These are phyloP conservation scores for Galbula dea DNA, from an alignment of 2,113 vertebrate species.

Conservation along the genomic window DNA sequence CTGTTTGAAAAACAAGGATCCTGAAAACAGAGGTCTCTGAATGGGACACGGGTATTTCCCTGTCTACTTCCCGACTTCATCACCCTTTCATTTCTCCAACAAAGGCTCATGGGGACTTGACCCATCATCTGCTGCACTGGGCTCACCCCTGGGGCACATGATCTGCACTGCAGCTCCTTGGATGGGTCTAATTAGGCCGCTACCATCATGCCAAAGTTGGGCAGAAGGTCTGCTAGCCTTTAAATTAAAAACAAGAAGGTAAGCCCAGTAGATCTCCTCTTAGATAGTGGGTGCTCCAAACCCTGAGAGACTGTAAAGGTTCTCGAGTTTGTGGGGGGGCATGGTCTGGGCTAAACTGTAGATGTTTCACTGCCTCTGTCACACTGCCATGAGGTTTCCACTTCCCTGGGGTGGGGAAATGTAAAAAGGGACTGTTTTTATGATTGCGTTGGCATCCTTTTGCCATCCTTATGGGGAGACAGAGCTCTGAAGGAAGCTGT, in stretches of 20 bases:
- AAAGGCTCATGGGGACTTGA: fast-evolving
- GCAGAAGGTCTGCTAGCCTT: background rate
- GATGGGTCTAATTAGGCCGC: background rate
- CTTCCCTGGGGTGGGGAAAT: background rate
- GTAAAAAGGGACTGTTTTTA: background rate
- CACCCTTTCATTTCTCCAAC: background rate
- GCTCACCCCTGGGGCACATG: background rate
- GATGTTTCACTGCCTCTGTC: background rate
- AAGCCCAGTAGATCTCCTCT: background rate
- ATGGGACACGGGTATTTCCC: background rate
- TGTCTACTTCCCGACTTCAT: background rate
- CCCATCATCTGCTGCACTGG: fast-evolving
- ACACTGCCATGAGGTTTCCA: background rate
- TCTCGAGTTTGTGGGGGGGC: background rate
- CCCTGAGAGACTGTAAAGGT: background rate
- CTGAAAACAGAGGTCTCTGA: background rate
- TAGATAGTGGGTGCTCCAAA: background rate
- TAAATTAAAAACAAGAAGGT: background rate
- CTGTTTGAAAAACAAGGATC: background rate
- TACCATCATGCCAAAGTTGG: background rate
- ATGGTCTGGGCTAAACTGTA: background rate
- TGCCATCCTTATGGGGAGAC: background rate
- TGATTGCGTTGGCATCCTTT: background rate
- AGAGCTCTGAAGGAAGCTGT: background rate
- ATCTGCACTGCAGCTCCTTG: background rate